These are phyloP conservation scores for Willisornis vidua DNA, from an alignment of 2,113 vertebrate species.

Conservation along the genomic window DNA sequence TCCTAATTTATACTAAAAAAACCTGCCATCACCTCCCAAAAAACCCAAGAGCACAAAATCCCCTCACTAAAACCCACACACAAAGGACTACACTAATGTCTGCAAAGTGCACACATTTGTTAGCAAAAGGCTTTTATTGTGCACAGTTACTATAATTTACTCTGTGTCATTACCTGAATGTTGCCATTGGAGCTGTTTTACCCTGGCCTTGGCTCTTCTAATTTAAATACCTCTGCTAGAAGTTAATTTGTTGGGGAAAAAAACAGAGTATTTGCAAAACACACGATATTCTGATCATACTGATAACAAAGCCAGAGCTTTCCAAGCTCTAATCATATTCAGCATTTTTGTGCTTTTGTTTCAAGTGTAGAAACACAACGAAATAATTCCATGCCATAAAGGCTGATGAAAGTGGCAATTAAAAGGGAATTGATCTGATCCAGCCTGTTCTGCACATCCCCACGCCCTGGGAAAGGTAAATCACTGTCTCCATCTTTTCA, in stretches of 20 bases:
- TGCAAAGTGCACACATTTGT: neutral
- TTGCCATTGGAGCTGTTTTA: neutral
- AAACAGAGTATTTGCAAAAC: neutral
- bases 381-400: constrained; percentile 69
- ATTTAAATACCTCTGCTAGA: constrained; percentile 41
- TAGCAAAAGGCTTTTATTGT: constrained; percentile 20
- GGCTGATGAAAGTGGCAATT: constrained; percentile 67
- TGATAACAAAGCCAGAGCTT: neutral
- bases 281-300: neutral
- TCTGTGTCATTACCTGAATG: neutral
- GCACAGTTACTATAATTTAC: neutral
- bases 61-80: neutral
- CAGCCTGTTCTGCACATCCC: constrained; percentile 31
- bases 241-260: neutral
- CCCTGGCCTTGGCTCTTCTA: neutral
- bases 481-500: neutral
- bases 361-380: constrained; percentile 42
- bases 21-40: neutral
- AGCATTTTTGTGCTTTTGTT: constrained; percentile 28
- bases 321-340: neutral
- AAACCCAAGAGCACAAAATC: neutral
- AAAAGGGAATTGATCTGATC: constrained; percentile 52
- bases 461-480: constrained; percentile 39
- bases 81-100: neutral
- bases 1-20: neutral